Base-by-base conservation (phyloP, 2,797 vertebrate genomes). In the Syndactyla subalaris region DNA sequence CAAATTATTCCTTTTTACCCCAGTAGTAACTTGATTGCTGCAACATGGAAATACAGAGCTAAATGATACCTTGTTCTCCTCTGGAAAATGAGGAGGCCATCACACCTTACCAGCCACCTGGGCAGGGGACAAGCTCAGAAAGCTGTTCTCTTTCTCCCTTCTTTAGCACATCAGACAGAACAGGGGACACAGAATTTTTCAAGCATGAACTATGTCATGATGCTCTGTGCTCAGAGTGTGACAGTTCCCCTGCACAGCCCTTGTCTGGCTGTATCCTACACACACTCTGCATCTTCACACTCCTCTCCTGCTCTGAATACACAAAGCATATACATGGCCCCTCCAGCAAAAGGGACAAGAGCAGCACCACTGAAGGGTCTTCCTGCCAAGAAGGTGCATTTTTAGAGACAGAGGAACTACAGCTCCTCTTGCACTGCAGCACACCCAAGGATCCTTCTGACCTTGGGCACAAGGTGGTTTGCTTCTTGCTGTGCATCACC, bases 311-410 rank as follows among this genome's bases (percentile, higher is more conserved):
- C 34, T 88, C 39, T n/a, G 52, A 66, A 34, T 65, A n/a, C 4
- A 18, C 1, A 0, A 10, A 43, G 5, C 36, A 19, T 1, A 55
- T 45, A 45, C 43, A 45, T 10, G 12, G 18, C 15, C 30, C n/a
- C 30, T 55, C 61, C 24, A 55, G 49, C 26, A 77, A 66, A 67
- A 83, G 65, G 48, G 85, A 48, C 17, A 63, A 18, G 14, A 57
- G 14, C 54, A 65, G 34, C 54, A 49, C 38, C 15, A 26, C 22
- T 2, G 2, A 24, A 24, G 16, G 41, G n/a, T 48, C 57, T 71
- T 77, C n/a, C 52, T 74, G 23, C 22, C 48, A 73, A 67, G 39
- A 76, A 88, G 48, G 30, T 27, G 26, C 34, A 63, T 71, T 92
- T 90, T 78, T 15, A 85, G 59, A 62, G 21, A 29, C 24, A 73